These are phyloP conservation scores for Sthenelais limicola DNA, from an alignment of 2,888 invertebrate species.

Conservation along the genomic window DNA sequence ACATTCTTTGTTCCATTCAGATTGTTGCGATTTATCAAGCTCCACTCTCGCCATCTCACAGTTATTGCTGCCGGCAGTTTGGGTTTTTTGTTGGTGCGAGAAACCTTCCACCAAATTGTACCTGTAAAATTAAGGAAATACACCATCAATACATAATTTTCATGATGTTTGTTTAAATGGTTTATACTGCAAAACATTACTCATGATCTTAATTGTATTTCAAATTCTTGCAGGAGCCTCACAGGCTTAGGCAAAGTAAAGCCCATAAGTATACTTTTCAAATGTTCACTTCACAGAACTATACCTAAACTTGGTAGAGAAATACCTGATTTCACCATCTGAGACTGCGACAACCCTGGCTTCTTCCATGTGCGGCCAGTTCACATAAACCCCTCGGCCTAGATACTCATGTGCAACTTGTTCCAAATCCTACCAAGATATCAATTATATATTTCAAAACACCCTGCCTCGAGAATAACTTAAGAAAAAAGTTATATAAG, in stretches of 20 bases:
- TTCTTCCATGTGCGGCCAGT: slow-evolving; percentile 94
- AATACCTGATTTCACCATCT: slow-evolving; percentile 73
- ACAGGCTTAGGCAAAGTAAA: too few relatives aligned
- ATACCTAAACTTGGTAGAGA: too few relatives aligned
- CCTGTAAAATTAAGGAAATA: too few relatives aligned
- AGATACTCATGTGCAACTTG: slow-evolving; percentile 79
- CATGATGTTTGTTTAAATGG: too few relatives aligned
- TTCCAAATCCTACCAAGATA: slow-evolving; percentile 63
- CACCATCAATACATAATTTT: too few relatives aligned
- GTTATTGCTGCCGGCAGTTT: background rate
- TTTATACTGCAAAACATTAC: too few relatives aligned
- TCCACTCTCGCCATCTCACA: slow-evolving; percentile 49
- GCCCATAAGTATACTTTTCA: too few relatives aligned
- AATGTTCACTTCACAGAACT: too few relatives aligned
- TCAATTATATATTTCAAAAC: slow-evolving; percentile 5
- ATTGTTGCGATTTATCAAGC: slow-evolving; percentile 52
- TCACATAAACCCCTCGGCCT: slow-evolving; percentile 84
- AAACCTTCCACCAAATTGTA: too few relatives aligned
- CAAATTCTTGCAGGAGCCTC: too few relatives aligned
- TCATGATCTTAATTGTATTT: too few relatives aligned
- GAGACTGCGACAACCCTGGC: slow-evolving; percentile 80
- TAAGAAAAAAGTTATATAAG: too few relatives aligned
- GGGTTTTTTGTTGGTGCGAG: slow-evolving; percentile 10
- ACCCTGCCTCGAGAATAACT: background rate
- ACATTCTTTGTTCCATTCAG: slow-evolving; percentile 58